Evolutionary conservation across 1,140 invertebrate genomes (phyloP), one percentile per base, ranked within the genome.

Genomic region (Sarcophaga bullata): DNA sequence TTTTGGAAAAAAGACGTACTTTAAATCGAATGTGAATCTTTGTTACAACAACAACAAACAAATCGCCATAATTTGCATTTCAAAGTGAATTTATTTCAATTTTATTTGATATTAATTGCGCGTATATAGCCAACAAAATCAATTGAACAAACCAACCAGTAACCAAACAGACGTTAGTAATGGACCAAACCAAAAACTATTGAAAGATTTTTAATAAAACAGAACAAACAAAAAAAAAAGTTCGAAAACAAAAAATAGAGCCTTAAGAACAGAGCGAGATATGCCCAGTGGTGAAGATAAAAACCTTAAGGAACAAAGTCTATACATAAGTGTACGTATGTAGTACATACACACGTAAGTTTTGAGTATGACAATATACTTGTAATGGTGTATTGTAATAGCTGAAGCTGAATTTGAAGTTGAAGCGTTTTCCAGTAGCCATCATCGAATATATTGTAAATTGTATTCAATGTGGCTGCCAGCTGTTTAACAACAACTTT

Each of bases 21-120:
- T n/a, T 58, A 58, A 58, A 58, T 58, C 54, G 54, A 13, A n/a
- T 58, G 62, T 58, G 62, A 68, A 68, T 68, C 62, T 19, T 68
- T 8, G n/a, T 62, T 62, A n/a, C 62, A 19, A 68, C 17, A 58
- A 58, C 13, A 13, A 58, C 13, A 81, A 82, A 84, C 83, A 81
- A 84, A 84, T 84, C 82, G 84, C 84, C 83, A 84, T 84, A 84
- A 86, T 86, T 87, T 84, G 84, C 85, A 85, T 84, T 86, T 84
- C 84, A 83, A 87, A 83, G 83, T 83, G 85, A 88, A 89, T 89
- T 89, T 89, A 89, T 89, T 89, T 89, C 86, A 88, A 88, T 89
- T 89, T 86, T 87, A 88, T 89, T 89, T 87, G 88, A 89, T 89
- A 89, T 89, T 89, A 89, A 89, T 89, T 89, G 88, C 88, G 85